These are phyloP conservation scores for Idaea dimidiata DNA, from an alignment of 2,888 invertebrate species.

Conservation along the genomic window DNA sequence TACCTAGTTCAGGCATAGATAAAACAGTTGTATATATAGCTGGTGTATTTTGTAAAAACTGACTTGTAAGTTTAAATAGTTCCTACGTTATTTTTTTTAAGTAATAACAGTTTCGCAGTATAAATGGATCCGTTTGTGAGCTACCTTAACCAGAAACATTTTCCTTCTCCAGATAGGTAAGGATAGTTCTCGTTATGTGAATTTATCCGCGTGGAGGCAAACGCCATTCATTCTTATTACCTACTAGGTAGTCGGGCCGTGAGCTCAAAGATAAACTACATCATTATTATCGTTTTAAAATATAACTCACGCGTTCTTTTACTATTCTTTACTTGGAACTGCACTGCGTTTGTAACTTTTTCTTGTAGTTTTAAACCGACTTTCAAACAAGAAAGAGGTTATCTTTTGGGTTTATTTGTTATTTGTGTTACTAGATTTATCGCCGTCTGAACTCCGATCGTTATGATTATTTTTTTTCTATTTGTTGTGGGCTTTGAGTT, in stretches of 20 bases:
- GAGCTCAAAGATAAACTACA: slow-evolving; percentile 1
- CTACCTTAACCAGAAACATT: slow-evolving; percentile 16
- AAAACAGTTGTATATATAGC: too few relatives aligned
- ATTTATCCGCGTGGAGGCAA: slow-evolving; percentile 42
- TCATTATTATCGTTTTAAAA: background rate
- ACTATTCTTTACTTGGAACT: background rate
- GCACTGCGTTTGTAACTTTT: background rate
- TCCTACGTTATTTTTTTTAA: too few relatives aligned
- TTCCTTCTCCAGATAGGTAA: slow-evolving; percentile 25
- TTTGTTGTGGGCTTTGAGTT: too few relatives aligned
- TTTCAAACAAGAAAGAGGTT: too few relatives aligned
- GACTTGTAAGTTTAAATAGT: too few relatives aligned
- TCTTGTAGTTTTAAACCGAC: background rate
- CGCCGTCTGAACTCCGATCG: too few relatives aligned
- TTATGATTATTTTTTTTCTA: too few relatives aligned
- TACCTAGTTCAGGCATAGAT: too few relatives aligned
- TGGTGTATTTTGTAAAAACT: too few relatives aligned
- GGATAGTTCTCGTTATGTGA: slow-evolving; percentile 40
- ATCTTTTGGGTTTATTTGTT: too few relatives aligned
- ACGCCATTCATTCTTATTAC: slow-evolving; percentile 47
- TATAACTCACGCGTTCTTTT: background rate
- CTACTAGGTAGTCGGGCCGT: slow-evolving; percentile 21
- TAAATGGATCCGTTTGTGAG: background rate
- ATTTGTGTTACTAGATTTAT: too few relatives aligned
- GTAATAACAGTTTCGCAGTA: background rate